Percentiles rank a stretch among this genome's conserved stretches.
Evolutionary conservation across 2,797 vertebrate genomes (phyloP).

Genomic region (Pachyuromys duprasi): DNA sequence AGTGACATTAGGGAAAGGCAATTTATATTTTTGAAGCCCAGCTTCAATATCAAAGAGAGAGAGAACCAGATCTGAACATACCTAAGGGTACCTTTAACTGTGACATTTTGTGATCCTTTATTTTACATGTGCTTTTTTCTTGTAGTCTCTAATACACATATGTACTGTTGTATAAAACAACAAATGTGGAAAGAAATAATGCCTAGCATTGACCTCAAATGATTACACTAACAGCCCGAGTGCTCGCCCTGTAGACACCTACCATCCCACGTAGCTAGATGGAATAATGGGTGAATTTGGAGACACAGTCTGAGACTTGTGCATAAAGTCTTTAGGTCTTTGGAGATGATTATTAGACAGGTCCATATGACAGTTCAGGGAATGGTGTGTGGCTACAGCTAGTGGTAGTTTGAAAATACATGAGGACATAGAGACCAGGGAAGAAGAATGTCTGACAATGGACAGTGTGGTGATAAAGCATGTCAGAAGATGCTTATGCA

Average conservation of each 20-base stretch:
- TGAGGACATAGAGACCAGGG: neutral
- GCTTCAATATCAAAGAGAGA: neutral
- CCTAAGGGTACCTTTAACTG: neutral
- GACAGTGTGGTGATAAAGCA: neutral
- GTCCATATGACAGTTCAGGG: neutral
- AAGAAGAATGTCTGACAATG: neutral
- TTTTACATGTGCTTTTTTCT: slow-evolving; percentile 29
- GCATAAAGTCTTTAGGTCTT: neutral
- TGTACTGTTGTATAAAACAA: neutral
- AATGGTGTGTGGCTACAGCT: neutral
- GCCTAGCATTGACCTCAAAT: neutral
- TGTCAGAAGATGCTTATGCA: neutral
- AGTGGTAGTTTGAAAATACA: neutral
- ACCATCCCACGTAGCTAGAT: neutral
- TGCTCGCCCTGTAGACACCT: neutral
- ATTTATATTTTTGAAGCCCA: neutral
- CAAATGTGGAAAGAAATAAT: neutral
- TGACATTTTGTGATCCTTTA: neutral
- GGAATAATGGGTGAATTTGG: neutral
- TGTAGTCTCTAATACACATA: neutral
- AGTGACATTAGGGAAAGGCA: slow-evolving; percentile 10
- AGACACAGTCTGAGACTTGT: neutral
- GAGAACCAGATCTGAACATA: neutral
- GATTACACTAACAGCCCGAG: neutral
- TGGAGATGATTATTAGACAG: neutral